These are phyloP conservation scores for Candoia aspera DNA, from an alignment of 2,113 vertebrate genomes.

Conservation along the genomic window DNA sequence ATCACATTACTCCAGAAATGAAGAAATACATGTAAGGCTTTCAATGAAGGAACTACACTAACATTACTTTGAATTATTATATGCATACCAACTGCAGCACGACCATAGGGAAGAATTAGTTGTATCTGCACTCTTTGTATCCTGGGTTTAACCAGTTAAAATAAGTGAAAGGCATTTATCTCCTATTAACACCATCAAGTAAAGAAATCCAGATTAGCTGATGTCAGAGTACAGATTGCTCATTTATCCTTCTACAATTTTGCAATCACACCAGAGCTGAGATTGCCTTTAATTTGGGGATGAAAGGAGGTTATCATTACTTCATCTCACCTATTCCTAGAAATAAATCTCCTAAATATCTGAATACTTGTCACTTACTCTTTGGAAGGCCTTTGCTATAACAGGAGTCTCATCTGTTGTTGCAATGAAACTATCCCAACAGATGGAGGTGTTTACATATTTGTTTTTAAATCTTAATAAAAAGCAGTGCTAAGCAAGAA, in stretches of 20 bases:
- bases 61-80: background rate
- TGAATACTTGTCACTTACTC: background rate
- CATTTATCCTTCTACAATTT: background rate
- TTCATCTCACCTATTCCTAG: background rate
- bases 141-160: background rate
- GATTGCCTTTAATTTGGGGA: background rate
- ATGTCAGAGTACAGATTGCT: too few species aligned
- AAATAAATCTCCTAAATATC: background rate
- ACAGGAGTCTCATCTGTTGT: conserved; percentile 60
- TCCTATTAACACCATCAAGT: conserved; percentile 14
- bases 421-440: conserved; percentile 61
- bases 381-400: conserved; percentile 41
- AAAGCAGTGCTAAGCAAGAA: conserved; percentile 38
- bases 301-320: background rate
- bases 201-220: background rate
- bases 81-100: background rate
- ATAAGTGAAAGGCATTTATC: background rate
- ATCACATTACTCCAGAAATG: too few species aligned
- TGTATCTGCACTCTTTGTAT: background rate
- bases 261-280: background rate
- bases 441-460: conserved; percentile 60
- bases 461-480: conserved; percentile 26
- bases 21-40: background rate
- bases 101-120: background rate
- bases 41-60: background rate